Conservation (phyloP, 2,888 invertebrate genomes). For the Sphecodes monilicornis region DNA sequence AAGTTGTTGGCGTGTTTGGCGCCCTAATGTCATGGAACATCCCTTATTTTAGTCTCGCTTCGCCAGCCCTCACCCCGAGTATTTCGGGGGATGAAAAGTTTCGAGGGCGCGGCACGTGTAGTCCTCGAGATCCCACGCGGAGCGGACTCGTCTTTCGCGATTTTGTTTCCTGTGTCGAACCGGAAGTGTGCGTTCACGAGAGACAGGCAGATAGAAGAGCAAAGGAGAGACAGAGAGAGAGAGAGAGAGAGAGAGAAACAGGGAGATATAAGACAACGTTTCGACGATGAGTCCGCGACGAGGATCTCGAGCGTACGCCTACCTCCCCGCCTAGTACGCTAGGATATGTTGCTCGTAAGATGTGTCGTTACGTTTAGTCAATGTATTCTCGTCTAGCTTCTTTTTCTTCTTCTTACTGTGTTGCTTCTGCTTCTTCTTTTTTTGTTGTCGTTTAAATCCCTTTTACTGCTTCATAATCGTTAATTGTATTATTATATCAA, state of each 20-base stretch:
- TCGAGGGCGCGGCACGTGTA: not conserved
- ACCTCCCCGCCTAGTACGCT: constrained; percentile 72
- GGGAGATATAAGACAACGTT: not conserved
- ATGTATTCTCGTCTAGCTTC: constrained; percentile 63
- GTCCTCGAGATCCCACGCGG: constrained; percentile 12
- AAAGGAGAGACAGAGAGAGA: not conserved
- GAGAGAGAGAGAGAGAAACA: not conserved
- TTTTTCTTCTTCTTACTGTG: constrained; percentile 40
- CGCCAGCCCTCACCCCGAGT: constrained; percentile 15
- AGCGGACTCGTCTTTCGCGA: not conserved
- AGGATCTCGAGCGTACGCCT: constrained; percentile 38
- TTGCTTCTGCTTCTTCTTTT: constrained; percentile 35
- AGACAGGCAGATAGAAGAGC: not conserved
- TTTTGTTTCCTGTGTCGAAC: not conserved
- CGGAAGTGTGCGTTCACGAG: constrained; percentile 45
- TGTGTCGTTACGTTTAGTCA: constrained; percentile 79
- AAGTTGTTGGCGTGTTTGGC: constrained; percentile 64
- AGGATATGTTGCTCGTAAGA: constrained; percentile 83
- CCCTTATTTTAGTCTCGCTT: constrained; percentile 61
- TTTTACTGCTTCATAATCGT: constrained; percentile 59
- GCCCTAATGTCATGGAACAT: constrained; percentile 81
- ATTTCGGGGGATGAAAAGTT: constrained; percentile 66
- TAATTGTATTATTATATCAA: constrained; percentile 53
- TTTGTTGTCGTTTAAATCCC: constrained; percentile 62
- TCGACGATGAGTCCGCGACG: constrained; percentile 3